Conservation (phyloP, 1,140 invertebrate genomes). For the Cotesia chilonis region DNA sequence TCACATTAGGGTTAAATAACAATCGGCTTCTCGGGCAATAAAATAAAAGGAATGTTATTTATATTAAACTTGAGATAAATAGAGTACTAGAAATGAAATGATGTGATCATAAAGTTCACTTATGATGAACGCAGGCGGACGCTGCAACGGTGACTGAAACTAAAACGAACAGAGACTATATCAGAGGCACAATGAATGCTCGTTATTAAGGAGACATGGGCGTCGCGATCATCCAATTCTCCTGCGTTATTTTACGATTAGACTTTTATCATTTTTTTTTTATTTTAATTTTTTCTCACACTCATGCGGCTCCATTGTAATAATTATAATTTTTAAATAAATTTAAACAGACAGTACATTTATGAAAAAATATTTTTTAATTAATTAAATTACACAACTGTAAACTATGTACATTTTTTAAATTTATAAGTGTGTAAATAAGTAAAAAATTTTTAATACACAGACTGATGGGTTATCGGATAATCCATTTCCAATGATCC, state of each 20-base stretch:
- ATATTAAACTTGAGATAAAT: too few relatives aligned
- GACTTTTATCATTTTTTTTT: background rate
- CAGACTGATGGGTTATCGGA: background rate
- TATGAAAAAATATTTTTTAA: too few relatives aligned
- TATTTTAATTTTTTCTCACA: too few relatives aligned
- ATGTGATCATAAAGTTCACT: background rate
- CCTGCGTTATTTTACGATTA: background rate
- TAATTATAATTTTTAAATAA: too few relatives aligned
- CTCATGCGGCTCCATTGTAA: background rate
- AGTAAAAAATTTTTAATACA: constrained; percentile 12
- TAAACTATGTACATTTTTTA: constrained; percentile 6
- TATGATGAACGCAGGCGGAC: constrained; percentile 14
- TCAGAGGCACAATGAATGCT: constrained; percentile 28
- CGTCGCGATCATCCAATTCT: constrained; percentile 27
- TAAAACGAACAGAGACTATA: constrained; percentile 18
- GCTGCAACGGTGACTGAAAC: constrained; percentile 28
- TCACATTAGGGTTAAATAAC: too few relatives aligned
- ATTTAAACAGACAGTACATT: too few relatives aligned
- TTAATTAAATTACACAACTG: constrained; percentile 16
- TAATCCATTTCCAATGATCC: background rate
- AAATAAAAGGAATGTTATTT: constrained; percentile 2
- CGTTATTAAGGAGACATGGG: constrained; percentile 33
- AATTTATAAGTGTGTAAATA: constrained; percentile 15
- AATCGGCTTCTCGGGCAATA: background rate
- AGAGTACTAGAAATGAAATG: constrained; percentile 1